A percentile compares a stretch with the other conserved stretches of the same genome.
These are phyloP conservation scores for Furnarius figulus DNA, from an alignment of 2,113 vertebrate species.

Conservation along the genomic window DNA sequence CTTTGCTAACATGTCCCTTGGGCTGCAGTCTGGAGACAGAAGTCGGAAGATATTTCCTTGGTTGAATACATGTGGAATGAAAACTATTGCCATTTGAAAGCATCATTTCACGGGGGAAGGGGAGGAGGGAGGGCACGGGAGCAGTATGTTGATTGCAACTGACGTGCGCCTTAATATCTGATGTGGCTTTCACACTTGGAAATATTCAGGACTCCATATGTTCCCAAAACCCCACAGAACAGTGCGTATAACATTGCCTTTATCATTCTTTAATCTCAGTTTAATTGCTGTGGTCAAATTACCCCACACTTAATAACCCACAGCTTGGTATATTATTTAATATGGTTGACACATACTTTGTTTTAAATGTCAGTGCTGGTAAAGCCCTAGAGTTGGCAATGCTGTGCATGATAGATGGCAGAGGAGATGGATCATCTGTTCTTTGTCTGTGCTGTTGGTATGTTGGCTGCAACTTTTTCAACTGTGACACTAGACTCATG, in stretches of 20 bases:
- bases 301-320: conserved; percentile 93
- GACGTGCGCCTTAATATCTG: conserved; percentile 66
- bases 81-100: background rate
- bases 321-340: conserved; percentile 91
- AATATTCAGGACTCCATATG: conserved; percentile 76
- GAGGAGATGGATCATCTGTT: conserved; percentile 82
- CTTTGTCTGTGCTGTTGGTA: conserved; percentile 76
- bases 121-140: background rate
- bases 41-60: background rate
- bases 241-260: conserved; percentile 74
- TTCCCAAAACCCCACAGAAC: conserved; percentile 63
- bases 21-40: background rate
- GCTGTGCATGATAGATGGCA: conserved; percentile 82
- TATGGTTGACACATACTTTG: conserved; percentile 86
- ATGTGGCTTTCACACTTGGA: conserved; percentile 75
- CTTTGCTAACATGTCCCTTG: background rate
- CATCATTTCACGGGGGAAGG: background rate
- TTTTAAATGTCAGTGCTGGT: conserved; percentile 83
- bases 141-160: conserved; percentile 51
- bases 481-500: conserved; percentile 60
- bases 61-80: background rate
- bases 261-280: conserved; percentile 89
- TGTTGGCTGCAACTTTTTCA: conserved; percentile 71
- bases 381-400: conserved; percentile 81
- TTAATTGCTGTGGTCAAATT: conserved; percentile 94